Conservation (phyloP, 2,113 vertebrate species). For the Monarcha castaneiventris region DNA sequence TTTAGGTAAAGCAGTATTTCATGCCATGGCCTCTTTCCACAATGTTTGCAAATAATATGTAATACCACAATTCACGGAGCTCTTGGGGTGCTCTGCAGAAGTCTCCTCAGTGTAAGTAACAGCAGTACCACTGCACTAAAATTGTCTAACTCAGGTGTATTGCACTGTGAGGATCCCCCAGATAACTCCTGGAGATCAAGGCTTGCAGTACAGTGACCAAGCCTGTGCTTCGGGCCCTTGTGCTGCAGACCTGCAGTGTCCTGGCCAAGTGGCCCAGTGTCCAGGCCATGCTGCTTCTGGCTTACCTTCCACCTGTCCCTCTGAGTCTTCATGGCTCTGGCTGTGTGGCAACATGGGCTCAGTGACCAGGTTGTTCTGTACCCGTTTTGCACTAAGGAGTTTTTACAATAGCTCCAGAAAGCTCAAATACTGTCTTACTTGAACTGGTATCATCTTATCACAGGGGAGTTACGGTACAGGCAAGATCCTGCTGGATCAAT, state of each 20-base stretch:
- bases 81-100: not conserved
- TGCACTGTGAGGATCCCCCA: not conserved
- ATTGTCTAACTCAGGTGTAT: not conserved
- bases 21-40: not conserved
- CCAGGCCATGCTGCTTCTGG: not conserved
- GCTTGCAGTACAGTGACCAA: not conserved
- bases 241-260: not conserved
- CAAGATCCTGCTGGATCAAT: not conserved
- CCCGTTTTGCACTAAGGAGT: not conserved
- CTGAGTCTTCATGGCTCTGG: not conserved
- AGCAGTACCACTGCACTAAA: not conserved
- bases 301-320: not conserved
- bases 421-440: not conserved
- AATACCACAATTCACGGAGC: not conserved
- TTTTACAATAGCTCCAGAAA: not conserved
- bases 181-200: not conserved
- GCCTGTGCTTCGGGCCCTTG: rapidly evolving
- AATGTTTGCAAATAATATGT: not conserved
- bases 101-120: not conserved
- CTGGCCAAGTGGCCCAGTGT: not conserved
- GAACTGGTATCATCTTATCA: not conserved
- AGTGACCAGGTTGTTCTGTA: not conserved
- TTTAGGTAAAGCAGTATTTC: not conserved
- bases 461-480: not conserved
- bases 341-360: not conserved